These are phyloP conservation scores for Mesorhabditis sp. DNA, from an alignment of 2,888 invertebrate genomes.

Conservation along the genomic window DNA sequence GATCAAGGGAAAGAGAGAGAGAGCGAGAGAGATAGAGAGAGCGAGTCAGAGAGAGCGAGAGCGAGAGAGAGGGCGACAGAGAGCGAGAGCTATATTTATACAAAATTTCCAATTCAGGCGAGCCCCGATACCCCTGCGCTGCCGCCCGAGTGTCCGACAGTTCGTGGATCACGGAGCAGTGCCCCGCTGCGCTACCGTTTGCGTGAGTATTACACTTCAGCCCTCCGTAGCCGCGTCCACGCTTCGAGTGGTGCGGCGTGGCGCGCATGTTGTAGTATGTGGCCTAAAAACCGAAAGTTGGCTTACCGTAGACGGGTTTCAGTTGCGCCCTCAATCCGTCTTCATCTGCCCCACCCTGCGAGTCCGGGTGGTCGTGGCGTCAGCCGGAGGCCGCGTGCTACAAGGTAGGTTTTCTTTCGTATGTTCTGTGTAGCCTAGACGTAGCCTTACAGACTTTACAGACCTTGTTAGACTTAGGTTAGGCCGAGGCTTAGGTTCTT, in stretches of 20 bases:
- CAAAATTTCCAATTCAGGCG: background rate
- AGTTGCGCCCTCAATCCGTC: background rate
- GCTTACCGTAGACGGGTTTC: background rate
- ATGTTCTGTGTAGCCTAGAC: too few relatives aligned
- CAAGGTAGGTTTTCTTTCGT: background rate
- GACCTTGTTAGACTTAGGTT: too few relatives aligned
- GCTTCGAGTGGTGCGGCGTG: too few relatives aligned
- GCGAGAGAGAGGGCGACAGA: too few relatives aligned
- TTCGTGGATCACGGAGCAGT: background rate
- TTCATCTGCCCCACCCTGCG: background rate
- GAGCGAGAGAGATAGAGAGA: too few relatives aligned
- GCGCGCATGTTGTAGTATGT: too few relatives aligned
- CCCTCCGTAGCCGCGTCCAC: too few relatives aligned
- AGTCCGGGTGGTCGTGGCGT: background rate
- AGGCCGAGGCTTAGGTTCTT: too few relatives aligned
- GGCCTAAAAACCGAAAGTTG: background rate
- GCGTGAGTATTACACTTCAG: background rate
- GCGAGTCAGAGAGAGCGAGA: too few relatives aligned
- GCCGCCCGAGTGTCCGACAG: background rate
- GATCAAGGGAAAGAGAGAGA: too few relatives aligned
- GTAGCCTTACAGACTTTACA: too few relatives aligned
- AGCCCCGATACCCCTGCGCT: slow-evolving; percentile 1
- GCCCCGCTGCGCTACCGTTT: background rate
- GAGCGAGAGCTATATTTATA: too few relatives aligned
- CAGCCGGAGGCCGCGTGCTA: slow-evolving; percentile 5